Conservation (phyloP, 2,888 invertebrate genomes). For the Lithophane semibrunnea region DNA sequence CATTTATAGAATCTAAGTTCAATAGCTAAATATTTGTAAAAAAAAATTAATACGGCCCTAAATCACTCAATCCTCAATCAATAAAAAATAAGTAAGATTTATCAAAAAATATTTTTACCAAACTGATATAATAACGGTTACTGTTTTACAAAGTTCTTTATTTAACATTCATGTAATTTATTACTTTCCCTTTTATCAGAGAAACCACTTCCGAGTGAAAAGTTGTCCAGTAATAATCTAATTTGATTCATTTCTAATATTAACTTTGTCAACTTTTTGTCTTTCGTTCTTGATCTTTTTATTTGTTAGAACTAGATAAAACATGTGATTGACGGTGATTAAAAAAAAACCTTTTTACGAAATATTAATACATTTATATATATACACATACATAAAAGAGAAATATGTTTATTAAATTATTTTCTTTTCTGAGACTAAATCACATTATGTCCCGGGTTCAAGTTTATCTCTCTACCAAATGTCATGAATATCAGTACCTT, state of each 20-base stretch:
- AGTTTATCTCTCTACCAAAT: constrained; percentile 11
- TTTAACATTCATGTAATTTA: constrained; percentile 62
- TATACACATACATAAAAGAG: too few relatives aligned
- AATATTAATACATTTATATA: neutral
- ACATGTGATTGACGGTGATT: neutral
- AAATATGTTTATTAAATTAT: neutral
- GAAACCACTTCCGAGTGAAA: constrained; percentile 59
- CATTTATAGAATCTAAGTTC: neutral
- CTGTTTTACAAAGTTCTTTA: constrained; percentile 60
- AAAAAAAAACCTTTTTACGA: neutral
- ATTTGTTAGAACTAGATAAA: constrained; percentile 16
- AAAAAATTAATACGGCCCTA: neutral
- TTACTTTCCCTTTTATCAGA: constrained; percentile 60
- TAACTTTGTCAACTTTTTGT: constrained; percentile 52
- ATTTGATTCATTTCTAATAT: constrained; percentile 63
- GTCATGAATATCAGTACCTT: neutral
- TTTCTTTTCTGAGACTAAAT: neutral
- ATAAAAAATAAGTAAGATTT: constrained; percentile 31
- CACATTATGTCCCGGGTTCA: neutral
- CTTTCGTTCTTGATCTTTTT: constrained; percentile 26
- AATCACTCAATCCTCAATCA: neutral
- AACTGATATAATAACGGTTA: constrained; percentile 48
- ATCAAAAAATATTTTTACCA: constrained; percentile 33
- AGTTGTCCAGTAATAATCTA: constrained; percentile 62
- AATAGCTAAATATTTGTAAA: too few relatives aligned